Evolutionary conservation across 2,113 vertebrate species (phyloP).

Genomic region (Lathamus discolor): DNA sequence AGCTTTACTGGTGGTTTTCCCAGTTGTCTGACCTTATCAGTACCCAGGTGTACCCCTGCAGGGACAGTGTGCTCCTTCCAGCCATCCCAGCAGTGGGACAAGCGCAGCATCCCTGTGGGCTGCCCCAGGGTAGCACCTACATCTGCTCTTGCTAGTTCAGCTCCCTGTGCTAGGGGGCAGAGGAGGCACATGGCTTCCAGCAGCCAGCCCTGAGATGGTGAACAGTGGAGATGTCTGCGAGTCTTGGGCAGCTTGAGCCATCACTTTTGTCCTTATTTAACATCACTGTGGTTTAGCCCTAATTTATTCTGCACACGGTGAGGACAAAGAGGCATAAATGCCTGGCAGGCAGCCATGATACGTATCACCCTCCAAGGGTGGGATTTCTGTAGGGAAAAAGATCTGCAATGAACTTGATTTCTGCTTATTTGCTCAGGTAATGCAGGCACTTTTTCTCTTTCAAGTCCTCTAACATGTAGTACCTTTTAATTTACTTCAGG

Average conservation of each 20-base stretch:
- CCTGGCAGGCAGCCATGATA: not conserved
- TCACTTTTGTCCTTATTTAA: not conserved
- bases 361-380: not conserved
- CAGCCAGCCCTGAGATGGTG: fast-evolving
- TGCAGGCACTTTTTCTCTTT: not conserved
- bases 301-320: not conserved
- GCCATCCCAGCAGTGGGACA: fast-evolving
- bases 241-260: not conserved
- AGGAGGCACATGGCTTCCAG: not conserved
- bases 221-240: fast-evolving
- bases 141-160: not conserved
- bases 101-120: not conserved
- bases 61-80: fast-evolving
- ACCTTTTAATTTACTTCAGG: not conserved
- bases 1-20: not conserved
- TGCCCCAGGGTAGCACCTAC: not conserved
- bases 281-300: not conserved
- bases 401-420: not conserved
- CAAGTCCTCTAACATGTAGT: not conserved
- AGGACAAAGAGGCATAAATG: not conserved
- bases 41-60: not conserved
- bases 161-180: fast-evolving
- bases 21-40: not conserved
- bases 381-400: not conserved
- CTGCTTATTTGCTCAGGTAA: not conserved